Conservation (phyloP, 2,113 vertebrate species). For the Chamaetylas fuelleborni region DNA sequence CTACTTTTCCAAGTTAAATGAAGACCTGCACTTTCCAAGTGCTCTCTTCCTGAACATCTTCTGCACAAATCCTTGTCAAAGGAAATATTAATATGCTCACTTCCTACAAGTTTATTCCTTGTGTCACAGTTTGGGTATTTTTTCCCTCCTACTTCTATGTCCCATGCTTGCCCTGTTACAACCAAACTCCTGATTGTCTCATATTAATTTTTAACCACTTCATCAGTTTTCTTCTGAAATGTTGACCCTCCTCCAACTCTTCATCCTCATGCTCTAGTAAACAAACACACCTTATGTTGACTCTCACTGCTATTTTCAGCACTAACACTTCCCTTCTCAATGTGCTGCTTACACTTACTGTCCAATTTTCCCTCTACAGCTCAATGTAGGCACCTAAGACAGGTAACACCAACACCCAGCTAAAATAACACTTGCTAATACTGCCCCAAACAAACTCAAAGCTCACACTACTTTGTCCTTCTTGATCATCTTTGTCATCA, state of each 20-base stretch:
- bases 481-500: not conserved
- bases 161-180: not conserved
- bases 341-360: not conserved
- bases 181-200: not conserved
- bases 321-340: not conserved
- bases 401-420: not conserved
- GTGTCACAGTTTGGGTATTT: not conserved
- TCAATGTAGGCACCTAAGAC: not conserved
- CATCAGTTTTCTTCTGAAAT: not conserved
- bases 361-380: not conserved
- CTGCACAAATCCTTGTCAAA: not conserved
- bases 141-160: not conserved
- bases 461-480: not conserved
- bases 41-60: not conserved
- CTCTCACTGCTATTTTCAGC: not conserved
- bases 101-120: not conserved
- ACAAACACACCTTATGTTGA: not conserved
- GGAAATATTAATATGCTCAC: not conserved
- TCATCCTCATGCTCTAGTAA: not conserved
- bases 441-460: not conserved
- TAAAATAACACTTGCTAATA: not conserved
- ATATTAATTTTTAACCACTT: not conserved
- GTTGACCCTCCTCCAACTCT: not conserved
- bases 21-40: not conserved
- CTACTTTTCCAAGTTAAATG: not conserved